Evolutionary conservation across 2,888 invertebrate species (phyloP).

Genomic region (Apantesis nais): DNA sequence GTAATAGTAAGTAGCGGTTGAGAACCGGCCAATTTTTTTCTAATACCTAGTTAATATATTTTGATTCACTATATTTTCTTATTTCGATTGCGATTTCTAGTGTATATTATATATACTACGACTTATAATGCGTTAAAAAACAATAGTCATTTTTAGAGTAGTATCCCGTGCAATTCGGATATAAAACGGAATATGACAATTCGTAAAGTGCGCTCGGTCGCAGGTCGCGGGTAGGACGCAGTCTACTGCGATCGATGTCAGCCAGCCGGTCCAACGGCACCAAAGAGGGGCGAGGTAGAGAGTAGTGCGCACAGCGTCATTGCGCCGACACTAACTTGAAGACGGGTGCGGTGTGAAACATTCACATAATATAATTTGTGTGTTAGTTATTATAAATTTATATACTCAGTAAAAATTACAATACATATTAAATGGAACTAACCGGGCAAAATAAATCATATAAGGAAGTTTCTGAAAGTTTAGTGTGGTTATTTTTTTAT

Average conservation of each 20-base stretch:
- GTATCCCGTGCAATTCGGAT: background rate
- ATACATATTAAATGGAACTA: background rate
- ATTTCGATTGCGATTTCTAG: background rate
- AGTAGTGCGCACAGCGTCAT: slow-evolving; percentile 65
- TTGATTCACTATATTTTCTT: background rate
- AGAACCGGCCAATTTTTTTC: background rate
- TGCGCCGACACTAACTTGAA: slow-evolving; percentile 62
- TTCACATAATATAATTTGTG: slow-evolving; percentile 31
- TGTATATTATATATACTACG: background rate
- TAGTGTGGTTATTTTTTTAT: background rate
- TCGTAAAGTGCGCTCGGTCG: slow-evolving; percentile 43
- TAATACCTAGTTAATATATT: background rate
- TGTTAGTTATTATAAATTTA: background rate
- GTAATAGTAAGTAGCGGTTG: no score
- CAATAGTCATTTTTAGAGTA: background rate
- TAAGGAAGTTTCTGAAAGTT: background rate
- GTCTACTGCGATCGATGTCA: slow-evolving; percentile 67
- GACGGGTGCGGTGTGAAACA: slow-evolving; percentile 43
- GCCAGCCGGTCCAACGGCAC: slow-evolving; percentile 56
- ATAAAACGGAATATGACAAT: slow-evolving; percentile 8
- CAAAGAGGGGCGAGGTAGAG: slow-evolving; percentile 53
- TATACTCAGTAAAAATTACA: background rate
- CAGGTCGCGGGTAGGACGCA: slow-evolving; percentile 50
- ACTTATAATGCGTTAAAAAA: background rate
- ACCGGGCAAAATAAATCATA: background rate